These are phyloP conservation scores for Kryptolebias ocellatus DNA, from an alignment of 2,797 vertebrate species.

Conservation along the genomic window DNA sequence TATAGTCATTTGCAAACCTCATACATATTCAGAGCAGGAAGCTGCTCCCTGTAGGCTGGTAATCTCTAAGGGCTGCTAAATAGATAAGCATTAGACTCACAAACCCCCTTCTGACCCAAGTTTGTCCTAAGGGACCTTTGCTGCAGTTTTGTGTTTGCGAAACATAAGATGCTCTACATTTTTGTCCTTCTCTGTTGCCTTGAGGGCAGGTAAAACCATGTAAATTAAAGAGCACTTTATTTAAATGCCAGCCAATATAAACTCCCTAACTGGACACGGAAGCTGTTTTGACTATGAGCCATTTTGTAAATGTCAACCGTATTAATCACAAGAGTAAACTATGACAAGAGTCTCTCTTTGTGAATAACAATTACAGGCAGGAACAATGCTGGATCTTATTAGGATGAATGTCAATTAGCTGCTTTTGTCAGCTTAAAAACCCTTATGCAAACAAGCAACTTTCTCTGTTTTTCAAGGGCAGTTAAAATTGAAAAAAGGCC, in stretches of 20 bases:
- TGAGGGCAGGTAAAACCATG: constrained; percentile 45
- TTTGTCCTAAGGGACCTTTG: constrained; percentile 28
- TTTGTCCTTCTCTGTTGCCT: constrained; percentile 38
- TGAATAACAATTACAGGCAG: constrained; percentile 56
- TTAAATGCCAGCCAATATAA: constrained; percentile 61
- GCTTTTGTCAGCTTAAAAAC: constrained; percentile 37
- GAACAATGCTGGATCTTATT: constrained; percentile 45
- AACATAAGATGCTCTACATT: constrained; percentile 42
- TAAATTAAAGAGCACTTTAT: constrained; percentile 57
- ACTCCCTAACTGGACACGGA: constrained; percentile 43
- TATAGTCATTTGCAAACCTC: constrained; percentile 1
- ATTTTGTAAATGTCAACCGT: constrained; percentile 57
- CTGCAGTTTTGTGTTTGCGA: constrained; percentile 43
- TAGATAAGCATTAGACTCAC: constrained; percentile 50
- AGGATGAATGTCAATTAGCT: constrained; percentile 57
- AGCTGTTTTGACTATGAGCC: constrained; percentile 58
- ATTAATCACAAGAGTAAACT: constrained; percentile 57
- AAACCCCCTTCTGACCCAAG: constrained; percentile 31
- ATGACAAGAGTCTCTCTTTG: constrained; percentile 44
- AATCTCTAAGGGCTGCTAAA: constrained; percentile 35
- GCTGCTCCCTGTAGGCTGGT: constrained; percentile 19
- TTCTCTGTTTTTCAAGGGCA: constrained; percentile 12
- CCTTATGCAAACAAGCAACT: constrained; percentile 22
- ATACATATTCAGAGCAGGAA: constrained; percentile 23
- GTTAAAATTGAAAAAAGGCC: background rate